Percentiles rank a stretch among this genome's conserved stretches.
phyloP scores from a whole-genome alignment of 2,888 invertebrate genomes.

The Rhorus exstirpatorius region DNA sequence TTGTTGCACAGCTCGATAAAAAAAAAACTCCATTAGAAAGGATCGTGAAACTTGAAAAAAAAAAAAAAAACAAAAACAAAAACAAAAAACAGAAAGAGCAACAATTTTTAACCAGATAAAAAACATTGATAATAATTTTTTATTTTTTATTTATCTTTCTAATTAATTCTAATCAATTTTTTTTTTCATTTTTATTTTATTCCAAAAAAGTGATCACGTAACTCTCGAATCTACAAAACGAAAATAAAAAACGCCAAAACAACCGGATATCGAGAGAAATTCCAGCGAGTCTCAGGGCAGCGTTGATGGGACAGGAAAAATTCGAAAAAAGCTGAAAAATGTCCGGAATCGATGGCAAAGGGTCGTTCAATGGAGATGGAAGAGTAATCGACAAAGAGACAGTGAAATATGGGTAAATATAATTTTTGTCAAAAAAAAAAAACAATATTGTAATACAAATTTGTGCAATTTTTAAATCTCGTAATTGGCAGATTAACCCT shows the following conservation, averaged over 20 bases:
- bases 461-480: neutral
- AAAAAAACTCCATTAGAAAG: too few relatives aligned
- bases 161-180: neutral
- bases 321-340: slow-evolving; percentile 25
- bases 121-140: too few relatives aligned
- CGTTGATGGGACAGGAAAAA: neutral
- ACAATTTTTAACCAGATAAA: neutral
- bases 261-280: too few relatives aligned
- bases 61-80: neutral
- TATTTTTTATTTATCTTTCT: too few relatives aligned
- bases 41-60: too few relatives aligned
- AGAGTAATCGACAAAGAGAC: slow-evolving; percentile 37
- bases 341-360: slow-evolving; percentile 47
- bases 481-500: neutral
- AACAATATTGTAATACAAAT: too few relatives aligned
- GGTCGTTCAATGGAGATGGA: slow-evolving; percentile 29
- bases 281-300: too few relatives aligned
- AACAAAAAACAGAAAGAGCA: neutral
- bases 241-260: neutral
- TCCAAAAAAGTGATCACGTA: too few relatives aligned
- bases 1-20: too few relatives aligned
- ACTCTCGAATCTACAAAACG: too few relatives aligned
- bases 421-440: too few relatives aligned
- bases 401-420: slow-evolving; percentile 55
- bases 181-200: neutral